Base-by-base conservation (phyloP, 2,113 vertebrate genomes). In the Cynopterus brachyotis region DNA sequence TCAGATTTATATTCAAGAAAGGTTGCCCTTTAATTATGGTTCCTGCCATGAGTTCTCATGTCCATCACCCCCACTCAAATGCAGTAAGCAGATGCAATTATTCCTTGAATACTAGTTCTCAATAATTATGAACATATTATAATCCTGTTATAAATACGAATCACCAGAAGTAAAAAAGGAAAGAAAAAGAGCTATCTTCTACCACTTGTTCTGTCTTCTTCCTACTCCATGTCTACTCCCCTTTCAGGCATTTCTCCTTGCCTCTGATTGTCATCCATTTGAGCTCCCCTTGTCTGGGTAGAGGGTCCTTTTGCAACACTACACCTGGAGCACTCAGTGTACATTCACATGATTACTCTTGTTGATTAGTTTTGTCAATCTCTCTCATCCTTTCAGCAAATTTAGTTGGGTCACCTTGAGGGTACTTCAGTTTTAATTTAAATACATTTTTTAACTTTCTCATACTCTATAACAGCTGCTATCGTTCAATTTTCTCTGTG, bases 341-440 rank as follows among this genome's bases (percentile, higher is more conserved):
- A 79, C 19, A 30, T 79, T 86, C 81, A 91, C 85, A 24, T 87
- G 96, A 95, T 94, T 92, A 64, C 85, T 73, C 92, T 86, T 96
- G 93, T 93, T 96, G 95, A 97, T 96, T 89, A 95, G 73, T 92
- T 95, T 94, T 96, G 82, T 92, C 91, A 95, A 76, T 84, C 94
- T 92, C 85, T 96, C 78, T 96, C 84, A 87, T 89, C 86, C 53
- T 95, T 93, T 95, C 45, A 30, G 89, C 19, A 89, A 80, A 97
- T 94, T 89, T 93, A 93, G 67, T 81, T 86, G 73, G 93, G 93
- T 96, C 97, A 97, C 94, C 96, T 97, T 97, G 94, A 96, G 79
- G 95, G 92, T 69, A 67, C 96, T 96, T 97, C 79, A 91, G 86
- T 87, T 97, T 95, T 95, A 55, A 97, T 96, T 98, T 95, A 91